Percentiles rank a stretch among this genome's conserved stretches.
Conservation (phyloP, 1,140 invertebrate species). For the Drosophila seguyi region DNA sequence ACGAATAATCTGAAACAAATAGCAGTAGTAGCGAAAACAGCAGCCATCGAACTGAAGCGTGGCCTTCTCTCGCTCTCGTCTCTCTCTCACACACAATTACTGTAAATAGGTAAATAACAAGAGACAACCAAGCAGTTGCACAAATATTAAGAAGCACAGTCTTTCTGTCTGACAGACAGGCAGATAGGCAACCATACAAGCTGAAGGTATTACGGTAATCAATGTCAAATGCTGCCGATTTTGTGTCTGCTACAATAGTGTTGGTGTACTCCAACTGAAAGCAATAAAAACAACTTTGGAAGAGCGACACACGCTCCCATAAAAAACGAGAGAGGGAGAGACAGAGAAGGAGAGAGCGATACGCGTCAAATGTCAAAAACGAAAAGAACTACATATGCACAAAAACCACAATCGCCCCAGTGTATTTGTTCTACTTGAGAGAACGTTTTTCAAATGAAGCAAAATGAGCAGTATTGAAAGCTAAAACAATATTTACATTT, state of each 20-base stretch:
- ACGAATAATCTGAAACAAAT: conserved; percentile 31
- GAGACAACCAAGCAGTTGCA: conserved; percentile 73
- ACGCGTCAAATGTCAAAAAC: conserved; percentile 66
- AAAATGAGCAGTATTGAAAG: conserved; percentile 35
- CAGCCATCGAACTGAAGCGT: conserved; percentile 33
- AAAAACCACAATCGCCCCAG: conserved; percentile 24
- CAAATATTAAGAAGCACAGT: conserved; percentile 70
- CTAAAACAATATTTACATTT: conserved; percentile 57
- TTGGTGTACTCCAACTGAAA: conserved; percentile 61
- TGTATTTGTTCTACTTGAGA: conserved; percentile 36
- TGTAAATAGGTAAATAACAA: conserved; percentile 79
- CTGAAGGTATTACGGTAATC: conserved; percentile 80
- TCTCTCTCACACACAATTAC: conserved; percentile 64
- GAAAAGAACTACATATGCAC: conserved; percentile 46
- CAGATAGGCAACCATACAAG: conserved; percentile 42
- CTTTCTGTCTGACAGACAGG: conserved; percentile 17
- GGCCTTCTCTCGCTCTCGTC: conserved; percentile 42
- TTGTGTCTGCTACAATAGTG: conserved; percentile 62
- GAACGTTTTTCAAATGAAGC: conserved; percentile 37
- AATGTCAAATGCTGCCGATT: conserved; percentile 81
- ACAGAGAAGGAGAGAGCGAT: conserved; percentile 18
- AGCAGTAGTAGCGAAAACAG: conserved; percentile 21
- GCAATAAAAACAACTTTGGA: conserved; percentile 44
- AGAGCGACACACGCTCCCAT: conserved; percentile 45
- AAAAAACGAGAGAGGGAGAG: conserved; percentile 3